phyloP scores from a whole-genome alignment of 1,140 invertebrate species.

The Drosophila obscura region DNA sequence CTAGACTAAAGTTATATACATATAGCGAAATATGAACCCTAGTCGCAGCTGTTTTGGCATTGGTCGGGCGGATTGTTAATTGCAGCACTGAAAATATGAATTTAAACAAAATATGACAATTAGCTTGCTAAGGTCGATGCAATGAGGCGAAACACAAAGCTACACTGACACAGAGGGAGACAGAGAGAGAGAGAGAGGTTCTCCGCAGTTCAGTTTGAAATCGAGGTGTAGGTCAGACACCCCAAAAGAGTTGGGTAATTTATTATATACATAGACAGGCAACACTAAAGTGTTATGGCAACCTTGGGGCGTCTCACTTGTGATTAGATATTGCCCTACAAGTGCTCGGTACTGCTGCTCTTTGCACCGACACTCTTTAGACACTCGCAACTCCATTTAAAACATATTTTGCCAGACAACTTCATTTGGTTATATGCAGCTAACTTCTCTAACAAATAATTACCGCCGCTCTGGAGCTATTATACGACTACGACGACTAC shows the following conservation, averaged over 20 bases:
- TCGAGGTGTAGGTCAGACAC: conserved; percentile 25
- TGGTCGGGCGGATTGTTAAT: conserved; percentile 11
- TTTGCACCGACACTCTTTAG: too few species aligned
- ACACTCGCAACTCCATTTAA: neutral
- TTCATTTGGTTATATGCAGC: too few species aligned
- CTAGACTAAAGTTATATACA: conserved; percentile 1
- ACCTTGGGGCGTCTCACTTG: too few species aligned
- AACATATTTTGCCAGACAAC: neutral
- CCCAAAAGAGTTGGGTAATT: conserved; percentile 22
- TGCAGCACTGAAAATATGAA: conserved; percentile 29
- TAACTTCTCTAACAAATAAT: too few species aligned
- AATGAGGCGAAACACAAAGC: conserved; percentile 18
- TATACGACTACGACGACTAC: conserved; percentile 25
- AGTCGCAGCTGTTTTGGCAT: conserved; percentile 4
- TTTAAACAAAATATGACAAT: conserved; percentile 48
- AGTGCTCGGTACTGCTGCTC: too few species aligned
- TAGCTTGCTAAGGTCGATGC: conserved; percentile 42
- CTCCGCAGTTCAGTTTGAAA: neutral
- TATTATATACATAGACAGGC: conserved; percentile 7
- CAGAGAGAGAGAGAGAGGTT: conserved; percentile 1
- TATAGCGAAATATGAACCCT: conserved; percentile 3
- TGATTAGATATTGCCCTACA: too few species aligned
- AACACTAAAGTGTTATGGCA: too few species aligned
- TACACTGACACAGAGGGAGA: too few species aligned
- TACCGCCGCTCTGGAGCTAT: conserved; percentile 9